Conservation (phyloP, 2,797 vertebrate genomes). For the Clarias platycephalus region DNA sequence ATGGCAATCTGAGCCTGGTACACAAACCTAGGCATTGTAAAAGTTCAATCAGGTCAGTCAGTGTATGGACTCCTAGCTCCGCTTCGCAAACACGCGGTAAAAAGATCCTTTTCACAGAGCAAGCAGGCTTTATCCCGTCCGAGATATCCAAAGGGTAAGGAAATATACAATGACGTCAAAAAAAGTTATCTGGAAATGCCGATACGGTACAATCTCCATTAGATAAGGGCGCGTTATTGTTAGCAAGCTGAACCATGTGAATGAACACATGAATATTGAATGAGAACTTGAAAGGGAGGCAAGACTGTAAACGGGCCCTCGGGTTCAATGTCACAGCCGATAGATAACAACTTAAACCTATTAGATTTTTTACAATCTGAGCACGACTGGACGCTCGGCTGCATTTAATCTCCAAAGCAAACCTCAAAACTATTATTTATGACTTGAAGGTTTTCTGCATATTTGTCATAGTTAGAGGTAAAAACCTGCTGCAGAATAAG, state of each 20-base stretch:
- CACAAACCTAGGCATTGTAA: constrained; percentile 36
- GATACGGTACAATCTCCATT: not conserved
- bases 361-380: constrained; percentile 13
- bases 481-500: not conserved
- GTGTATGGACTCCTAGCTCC: not conserved
- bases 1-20: constrained; percentile 41
- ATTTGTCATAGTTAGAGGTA: not conserved
- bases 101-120: constrained; percentile 61
- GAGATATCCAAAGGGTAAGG: constrained; percentile 1
- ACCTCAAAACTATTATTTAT: not conserved
- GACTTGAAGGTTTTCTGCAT: not conserved
- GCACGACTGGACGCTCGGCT: not conserved
- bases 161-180: constrained; percentile 21
- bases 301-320: constrained; percentile 16
- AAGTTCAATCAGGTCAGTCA: constrained; percentile 27
- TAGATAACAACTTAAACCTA: not conserved
- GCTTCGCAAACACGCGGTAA: constrained; percentile 40
- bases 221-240: constrained; percentile 16
- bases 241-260: constrained; percentile 37
- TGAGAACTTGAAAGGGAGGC: constrained; percentile 34
- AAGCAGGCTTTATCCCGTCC: not conserved
- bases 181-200: constrained; percentile 10
- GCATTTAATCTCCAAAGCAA: not conserved
- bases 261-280: constrained; percentile 55
- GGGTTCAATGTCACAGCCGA: constrained; percentile 12